phyloP scores from a whole-genome alignment of 2,888 invertebrate genomes.

The Adineta ricciae region DNA sequence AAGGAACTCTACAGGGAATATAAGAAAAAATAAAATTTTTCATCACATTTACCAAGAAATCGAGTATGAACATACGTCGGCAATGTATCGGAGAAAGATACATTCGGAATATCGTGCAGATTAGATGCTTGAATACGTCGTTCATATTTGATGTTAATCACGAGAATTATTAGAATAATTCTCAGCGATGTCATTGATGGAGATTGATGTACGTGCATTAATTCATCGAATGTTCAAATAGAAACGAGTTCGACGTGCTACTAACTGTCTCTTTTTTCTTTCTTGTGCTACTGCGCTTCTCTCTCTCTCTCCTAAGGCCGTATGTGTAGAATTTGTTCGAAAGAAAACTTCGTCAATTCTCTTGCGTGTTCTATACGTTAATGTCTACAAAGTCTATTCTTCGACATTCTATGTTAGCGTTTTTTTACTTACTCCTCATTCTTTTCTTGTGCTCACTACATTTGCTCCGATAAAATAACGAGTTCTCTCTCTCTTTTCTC shows the following conservation, averaged over 20 bases:
- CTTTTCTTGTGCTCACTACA: not conserved
- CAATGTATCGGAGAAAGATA: not conserved
- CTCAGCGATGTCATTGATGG: not conserved
- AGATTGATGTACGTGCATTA: not conserved
- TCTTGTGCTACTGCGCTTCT: not conserved
- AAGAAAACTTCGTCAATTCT: not conserved
- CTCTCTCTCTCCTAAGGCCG: not conserved
- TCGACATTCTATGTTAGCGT: not conserved
- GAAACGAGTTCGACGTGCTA: not conserved
- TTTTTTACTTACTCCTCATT: not conserved
- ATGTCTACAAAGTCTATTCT: not conserved
- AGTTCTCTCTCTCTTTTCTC: not conserved
- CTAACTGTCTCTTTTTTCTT: not conserved
- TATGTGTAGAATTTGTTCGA: not conserved
- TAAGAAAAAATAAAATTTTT: not conserved
- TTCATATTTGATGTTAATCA: not conserved
- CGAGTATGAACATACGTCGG: not conserved
- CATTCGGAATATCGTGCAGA: not conserved
- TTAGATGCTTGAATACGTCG: not conserved
- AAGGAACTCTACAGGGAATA: not conserved
- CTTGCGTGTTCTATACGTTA: not conserved
- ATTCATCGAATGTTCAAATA: not conserved
- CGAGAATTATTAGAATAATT: not conserved
- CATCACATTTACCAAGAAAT: not conserved
- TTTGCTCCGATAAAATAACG: not conserved